A percentile compares a stretch with the other conserved stretches of the same genome.
Evolutionary conservation across 2,113 vertebrate genomes (phyloP).

Genomic region (Sardina pilchardus): DNA sequence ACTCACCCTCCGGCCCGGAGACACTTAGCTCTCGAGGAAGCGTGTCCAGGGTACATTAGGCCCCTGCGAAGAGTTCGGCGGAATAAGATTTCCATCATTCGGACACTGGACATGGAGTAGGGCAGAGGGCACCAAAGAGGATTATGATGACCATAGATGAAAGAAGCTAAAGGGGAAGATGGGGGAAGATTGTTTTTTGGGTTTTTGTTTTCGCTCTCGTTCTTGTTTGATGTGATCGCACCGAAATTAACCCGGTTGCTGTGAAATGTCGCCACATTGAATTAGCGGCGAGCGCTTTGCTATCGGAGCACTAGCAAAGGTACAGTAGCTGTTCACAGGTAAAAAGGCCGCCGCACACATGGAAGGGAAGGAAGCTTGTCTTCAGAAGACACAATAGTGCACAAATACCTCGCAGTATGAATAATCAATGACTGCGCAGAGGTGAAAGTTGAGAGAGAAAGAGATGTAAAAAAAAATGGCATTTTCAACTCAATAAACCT

Average conservation of each 20-base stretch:
- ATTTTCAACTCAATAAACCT: neutral
- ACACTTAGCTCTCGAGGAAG: slow-evolving; percentile 41
- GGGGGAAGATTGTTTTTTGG: slow-evolving; percentile 21
- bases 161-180: slow-evolving; percentile 5
- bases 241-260: slow-evolving; percentile 45
- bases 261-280: slow-evolving; percentile 42
- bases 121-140: slow-evolving; percentile 35
- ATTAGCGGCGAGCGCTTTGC: slow-evolving; percentile 31
- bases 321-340: slow-evolving; percentile 26
- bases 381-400: neutral
- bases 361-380: neutral
- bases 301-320: slow-evolving; percentile 24
- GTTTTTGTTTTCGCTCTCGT: neutral
- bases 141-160: slow-evolving; percentile 36
- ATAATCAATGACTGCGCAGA: neutral
- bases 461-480: neutral
- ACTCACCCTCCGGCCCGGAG: slow-evolving; percentile 35
- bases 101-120: slow-evolving; percentile 35
- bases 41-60: slow-evolving; percentile 42
- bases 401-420: neutral
- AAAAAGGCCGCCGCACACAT: neutral
- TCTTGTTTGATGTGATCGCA: slow-evolving; percentile 33
- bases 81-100: slow-evolving; percentile 50
- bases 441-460: neutral
- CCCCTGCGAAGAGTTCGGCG: slow-evolving; percentile 36